Evolutionary conservation across 1,140 invertebrate genomes (phyloP).

Genomic region (Drosophila dunni): DNA sequence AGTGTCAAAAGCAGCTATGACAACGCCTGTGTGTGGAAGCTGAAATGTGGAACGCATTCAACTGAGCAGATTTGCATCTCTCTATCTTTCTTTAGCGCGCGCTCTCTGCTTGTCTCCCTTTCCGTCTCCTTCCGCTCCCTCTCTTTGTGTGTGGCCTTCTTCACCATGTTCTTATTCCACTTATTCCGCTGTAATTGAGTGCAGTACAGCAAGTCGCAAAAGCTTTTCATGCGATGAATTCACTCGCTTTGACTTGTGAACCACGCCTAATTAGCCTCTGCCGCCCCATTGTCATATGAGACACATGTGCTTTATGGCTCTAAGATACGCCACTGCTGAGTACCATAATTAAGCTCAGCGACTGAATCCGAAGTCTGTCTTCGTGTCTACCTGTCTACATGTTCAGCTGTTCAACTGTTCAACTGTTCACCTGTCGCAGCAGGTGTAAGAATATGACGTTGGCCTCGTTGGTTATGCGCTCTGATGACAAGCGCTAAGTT

Average conservation of each 20-base stretch:
- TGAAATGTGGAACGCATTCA: slow-evolving; percentile 16
- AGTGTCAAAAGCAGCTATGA: background rate
- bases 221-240: slow-evolving; percentile 20
- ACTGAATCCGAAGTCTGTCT: background rate
- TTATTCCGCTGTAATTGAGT: slow-evolving; percentile 38
- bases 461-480: slow-evolving; percentile 56
- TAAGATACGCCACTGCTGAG: slow-evolving; percentile 20
- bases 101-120: too few relatives aligned
- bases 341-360: slow-evolving; percentile 47
- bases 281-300: slow-evolving; percentile 44
- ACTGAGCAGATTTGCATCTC: background rate
- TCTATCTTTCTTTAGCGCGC: background rate
- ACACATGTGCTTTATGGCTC: background rate
- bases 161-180: slow-evolving; percentile 9
- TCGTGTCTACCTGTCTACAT: slow-evolving; percentile 18
- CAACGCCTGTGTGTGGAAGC: background rate
- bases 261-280: slow-evolving; percentile 71
- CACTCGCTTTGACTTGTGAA: slow-evolving; percentile 63
- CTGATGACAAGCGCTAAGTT: slow-evolving; percentile 71
- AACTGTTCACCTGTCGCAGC: background rate
- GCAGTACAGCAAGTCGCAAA: slow-evolving; percentile 27
- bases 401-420: too few relatives aligned
- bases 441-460: slow-evolving; percentile 32
- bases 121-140: too few relatives aligned
- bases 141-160: slow-evolving; percentile 17